These are phyloP conservation scores for Tychaedon coryphoeus DNA, from an alignment of 2,113 vertebrate species.

Conservation along the genomic window DNA sequence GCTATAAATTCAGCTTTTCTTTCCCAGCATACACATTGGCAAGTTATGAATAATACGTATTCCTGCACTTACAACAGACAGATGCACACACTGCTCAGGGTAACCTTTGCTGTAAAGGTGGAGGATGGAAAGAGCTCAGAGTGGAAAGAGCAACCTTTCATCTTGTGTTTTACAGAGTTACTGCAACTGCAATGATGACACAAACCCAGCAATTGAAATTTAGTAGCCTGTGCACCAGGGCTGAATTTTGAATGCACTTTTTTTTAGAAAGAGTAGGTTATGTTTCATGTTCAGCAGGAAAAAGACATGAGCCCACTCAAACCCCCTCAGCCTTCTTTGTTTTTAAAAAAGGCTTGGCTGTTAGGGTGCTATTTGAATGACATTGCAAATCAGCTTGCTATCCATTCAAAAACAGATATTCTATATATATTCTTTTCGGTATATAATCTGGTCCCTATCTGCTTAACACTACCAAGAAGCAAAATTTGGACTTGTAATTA, in stretches of 20 bases:
- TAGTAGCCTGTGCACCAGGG: background rate
- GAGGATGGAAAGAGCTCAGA: background rate
- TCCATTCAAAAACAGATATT: background rate
- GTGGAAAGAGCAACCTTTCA: slow-evolving; percentile 8
- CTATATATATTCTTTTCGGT: background rate
- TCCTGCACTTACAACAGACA: slow-evolving; percentile 18
- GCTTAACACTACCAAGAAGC: background rate
- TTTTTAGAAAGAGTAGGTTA: background rate
- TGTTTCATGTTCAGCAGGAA: background rate
- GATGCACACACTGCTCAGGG: background rate
- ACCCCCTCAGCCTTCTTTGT: background rate
- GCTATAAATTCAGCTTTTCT: slow-evolving; percentile 44
- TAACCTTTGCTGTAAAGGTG: slow-evolving; percentile 15
- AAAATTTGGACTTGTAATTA: background rate
- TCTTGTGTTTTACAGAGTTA: slow-evolving; percentile 6
- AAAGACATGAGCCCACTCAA: background rate
- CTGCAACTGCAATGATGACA: background rate
- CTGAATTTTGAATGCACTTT: background rate
- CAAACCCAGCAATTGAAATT: background rate
- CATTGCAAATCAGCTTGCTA: background rate
- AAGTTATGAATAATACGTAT: slow-evolving; percentile 34
- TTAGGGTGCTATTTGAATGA: background rate
- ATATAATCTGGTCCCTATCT: background rate
- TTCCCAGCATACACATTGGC: slow-evolving; percentile 24
- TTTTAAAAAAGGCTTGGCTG: background rate